A percentile compares a stretch with the other conserved stretches of the same genome.
phyloP scores from a whole-genome alignment of 2,113 vertebrate genomes.

The Sakesphorus luctuosus region DNA sequence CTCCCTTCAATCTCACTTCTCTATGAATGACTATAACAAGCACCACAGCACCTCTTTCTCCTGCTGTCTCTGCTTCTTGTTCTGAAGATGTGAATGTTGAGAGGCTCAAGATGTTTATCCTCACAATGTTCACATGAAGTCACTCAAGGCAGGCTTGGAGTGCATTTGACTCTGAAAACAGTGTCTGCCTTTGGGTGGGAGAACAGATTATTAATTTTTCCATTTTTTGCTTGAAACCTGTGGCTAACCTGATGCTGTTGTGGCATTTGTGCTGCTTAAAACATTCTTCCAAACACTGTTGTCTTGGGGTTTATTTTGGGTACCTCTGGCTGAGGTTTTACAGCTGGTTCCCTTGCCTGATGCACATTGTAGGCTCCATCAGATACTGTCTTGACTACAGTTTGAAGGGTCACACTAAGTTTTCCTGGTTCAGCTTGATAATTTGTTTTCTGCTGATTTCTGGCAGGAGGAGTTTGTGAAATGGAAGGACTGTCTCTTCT shows the following conservation, averaged over 20 bases:
- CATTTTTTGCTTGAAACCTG: neutral
- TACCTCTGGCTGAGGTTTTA: neutral
- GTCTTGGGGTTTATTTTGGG: neutral
- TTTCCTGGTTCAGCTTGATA: neutral
- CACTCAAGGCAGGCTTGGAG: neutral
- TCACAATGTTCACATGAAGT: neutral
- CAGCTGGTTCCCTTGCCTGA: neutral
- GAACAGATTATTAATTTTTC: neutral
- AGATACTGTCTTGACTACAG: neutral
- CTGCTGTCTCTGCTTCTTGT: neutral
- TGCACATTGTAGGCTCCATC: neutral
- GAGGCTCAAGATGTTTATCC: neutral
- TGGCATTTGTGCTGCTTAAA: neutral
- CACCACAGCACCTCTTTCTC: neutral
- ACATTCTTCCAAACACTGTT: neutral
- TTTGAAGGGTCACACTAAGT: neutral
- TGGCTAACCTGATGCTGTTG: neutral
- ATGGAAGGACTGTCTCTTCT: slow-evolving; percentile 94
- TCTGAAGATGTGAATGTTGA: neutral
- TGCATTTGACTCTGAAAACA: neutral
- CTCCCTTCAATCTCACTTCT: neutral
- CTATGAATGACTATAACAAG: neutral
- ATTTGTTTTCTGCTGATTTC: neutral
- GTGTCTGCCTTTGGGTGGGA: neutral
- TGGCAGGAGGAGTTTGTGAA: slow-evolving; percentile 94